Evolutionary conservation across 1,140 invertebrate species (phyloP).

Genomic region (Acromyrmex echinatior): DNA sequence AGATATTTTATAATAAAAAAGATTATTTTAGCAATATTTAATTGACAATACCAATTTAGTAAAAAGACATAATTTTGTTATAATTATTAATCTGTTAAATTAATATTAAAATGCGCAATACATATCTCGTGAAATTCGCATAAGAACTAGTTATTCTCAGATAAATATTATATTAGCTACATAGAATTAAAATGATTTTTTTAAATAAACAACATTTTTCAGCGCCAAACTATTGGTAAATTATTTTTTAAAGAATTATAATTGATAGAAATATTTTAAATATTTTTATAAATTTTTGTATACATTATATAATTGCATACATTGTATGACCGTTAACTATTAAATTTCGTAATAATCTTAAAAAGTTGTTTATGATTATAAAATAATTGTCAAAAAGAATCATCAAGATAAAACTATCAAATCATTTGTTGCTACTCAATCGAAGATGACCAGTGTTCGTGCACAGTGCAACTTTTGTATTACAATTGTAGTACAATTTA

Average conservation of each 20-base stretch:
- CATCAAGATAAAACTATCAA: neutral
- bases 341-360: neutral
- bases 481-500: too few relatives aligned
- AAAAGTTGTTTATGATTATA: neutral
- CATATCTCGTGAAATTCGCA: neutral
- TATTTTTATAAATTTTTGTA: too few relatives aligned
- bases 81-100: too few relatives aligned
- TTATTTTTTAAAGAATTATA: too few relatives aligned
- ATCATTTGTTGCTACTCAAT: too few relatives aligned
- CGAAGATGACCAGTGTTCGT: too few relatives aligned
- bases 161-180: neutral
- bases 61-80: neutral
- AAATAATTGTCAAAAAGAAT: neutral
- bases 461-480: too few relatives aligned
- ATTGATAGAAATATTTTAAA: too few relatives aligned
- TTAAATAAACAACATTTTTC: neutral
- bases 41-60: neutral
- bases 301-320: too few relatives aligned
- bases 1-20: neutral
- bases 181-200: neutral
- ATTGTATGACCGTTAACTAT: too few relatives aligned
- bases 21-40: neutral
- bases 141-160: neutral
- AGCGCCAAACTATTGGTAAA: too few relatives aligned
- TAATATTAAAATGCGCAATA: neutral